Evolutionary conservation across 1,140 invertebrate species (phyloP), one percentile per base, ranked within the genome.

Genomic region (Zaprionus capensis): DNA sequence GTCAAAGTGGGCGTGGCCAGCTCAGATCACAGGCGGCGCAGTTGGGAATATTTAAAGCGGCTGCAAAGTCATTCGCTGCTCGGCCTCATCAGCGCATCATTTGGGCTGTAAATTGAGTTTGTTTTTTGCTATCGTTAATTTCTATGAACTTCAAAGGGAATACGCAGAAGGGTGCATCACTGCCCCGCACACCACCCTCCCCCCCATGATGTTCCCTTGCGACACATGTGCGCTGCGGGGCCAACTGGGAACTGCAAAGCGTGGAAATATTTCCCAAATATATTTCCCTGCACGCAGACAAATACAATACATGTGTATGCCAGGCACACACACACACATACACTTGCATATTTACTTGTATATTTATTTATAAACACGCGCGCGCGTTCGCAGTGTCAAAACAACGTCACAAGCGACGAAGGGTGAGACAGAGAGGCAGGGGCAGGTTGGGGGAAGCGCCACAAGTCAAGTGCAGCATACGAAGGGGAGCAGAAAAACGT

Each of bases 351-450:
- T 17, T 61, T 61, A 56, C 58, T 67, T 76, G 49, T 26, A 66
- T 65, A 80, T 80, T 87, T 87, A 88, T 87, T 84, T 87, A 88
- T 87, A 88, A 88, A 88, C 79, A 87, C 84, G 82, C 84, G 81
- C 83, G 80, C 84, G 84, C 81, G 84, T 87, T 70, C 69, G 71
- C 78, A 87, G 84, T 87, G 84, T 87, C 84, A 87, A 87, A 87
- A 87, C 84, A 87, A 82, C 84, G 78, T 87, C 84, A 88, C 76
- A 79, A 73, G 76, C 74, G 64, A 22, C 31, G 69, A 55, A 67
- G 56, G 56, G 55, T 55, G 34, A 49, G 38, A 56, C 44, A 22
- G 66, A 58, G 80, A 51, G 22, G 7, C 36, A 24, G 15, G 9
- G 22, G 28, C 20, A 14, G 31, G 6, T 3, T 34, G 49, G 28